Evolutionary conservation across 1,140 invertebrate species (phyloP).

Genomic region (Orchestia grillus): DNA sequence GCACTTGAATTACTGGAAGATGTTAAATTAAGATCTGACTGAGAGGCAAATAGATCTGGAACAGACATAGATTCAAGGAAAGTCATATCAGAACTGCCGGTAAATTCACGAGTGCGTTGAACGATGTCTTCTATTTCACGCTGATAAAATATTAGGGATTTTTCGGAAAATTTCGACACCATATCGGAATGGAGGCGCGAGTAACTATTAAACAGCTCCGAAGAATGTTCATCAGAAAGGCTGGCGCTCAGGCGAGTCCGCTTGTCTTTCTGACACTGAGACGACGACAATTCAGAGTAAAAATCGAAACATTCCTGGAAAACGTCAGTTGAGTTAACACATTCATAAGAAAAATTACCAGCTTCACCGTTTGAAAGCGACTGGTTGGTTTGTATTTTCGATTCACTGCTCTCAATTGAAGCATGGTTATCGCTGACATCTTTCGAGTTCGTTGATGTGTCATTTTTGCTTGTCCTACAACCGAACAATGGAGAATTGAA

Average conservation of each 20-base stretch:
- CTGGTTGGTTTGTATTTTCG: background rate
- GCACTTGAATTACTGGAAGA: background rate
- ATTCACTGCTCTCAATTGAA: background rate
- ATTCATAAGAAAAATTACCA: background rate
- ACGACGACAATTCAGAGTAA: background rate
- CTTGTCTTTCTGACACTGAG: background rate
- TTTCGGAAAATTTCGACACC: background rate
- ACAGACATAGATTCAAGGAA: background rate
- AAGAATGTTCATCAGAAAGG: background rate
- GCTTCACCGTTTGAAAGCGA: background rate
- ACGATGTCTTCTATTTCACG: background rate
- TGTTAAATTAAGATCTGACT: too few relatives aligned
- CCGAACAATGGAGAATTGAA: too few relatives aligned
- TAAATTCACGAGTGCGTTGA: background rate
- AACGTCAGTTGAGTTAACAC: background rate
- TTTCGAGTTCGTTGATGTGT: too few relatives aligned
- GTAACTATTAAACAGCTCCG: background rate
- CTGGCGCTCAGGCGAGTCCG: background rate
- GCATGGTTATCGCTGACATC: background rate
- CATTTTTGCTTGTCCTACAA: too few relatives aligned
- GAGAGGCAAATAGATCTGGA: background rate
- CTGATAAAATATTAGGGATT: background rate
- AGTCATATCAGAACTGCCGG: background rate
- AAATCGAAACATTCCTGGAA: background rate
- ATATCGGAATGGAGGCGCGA: background rate